Percentiles rank a stretch among this genome's conserved stretches.
Conservation (phyloP, 1,140 invertebrate species). For the silkworm (Bombyx mori) region ASM3026992v2 NC_085131.1:4886001-4886500, state of each 20-base stretch:
- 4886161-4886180: constrained; percentile 50
- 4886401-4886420: constrained; percentile 20
- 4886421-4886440: constrained; percentile 18
- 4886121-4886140: constrained; percentile 72
- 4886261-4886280: constrained; percentile 21
- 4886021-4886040: constrained; percentile 67
- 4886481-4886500: constrained; percentile 9
- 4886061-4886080: constrained; percentile 62
- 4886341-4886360: constrained; percentile 52
- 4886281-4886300: constrained; percentile 63
- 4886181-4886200: constrained; percentile 55
- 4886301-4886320: constrained; percentile 70
- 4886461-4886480: constrained; percentile 4
- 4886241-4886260: constrained; percentile 6
- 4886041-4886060: constrained; percentile 69
- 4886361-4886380: constrained; percentile 60
- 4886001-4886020: constrained; percentile 58
- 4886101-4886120: constrained; percentile 69
- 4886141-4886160: constrained; percentile 65
- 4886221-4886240: constrained; percentile 17
- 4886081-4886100: constrained; percentile 55
- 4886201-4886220: constrained; percentile 40
- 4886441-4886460: constrained; percentile 14
- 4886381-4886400: constrained; percentile 39
- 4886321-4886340: constrained; percentile 65